Evolutionary conservation across 1,140 invertebrate species (phyloP).

Genomic region (Sweltsa coloradensis): DNA sequence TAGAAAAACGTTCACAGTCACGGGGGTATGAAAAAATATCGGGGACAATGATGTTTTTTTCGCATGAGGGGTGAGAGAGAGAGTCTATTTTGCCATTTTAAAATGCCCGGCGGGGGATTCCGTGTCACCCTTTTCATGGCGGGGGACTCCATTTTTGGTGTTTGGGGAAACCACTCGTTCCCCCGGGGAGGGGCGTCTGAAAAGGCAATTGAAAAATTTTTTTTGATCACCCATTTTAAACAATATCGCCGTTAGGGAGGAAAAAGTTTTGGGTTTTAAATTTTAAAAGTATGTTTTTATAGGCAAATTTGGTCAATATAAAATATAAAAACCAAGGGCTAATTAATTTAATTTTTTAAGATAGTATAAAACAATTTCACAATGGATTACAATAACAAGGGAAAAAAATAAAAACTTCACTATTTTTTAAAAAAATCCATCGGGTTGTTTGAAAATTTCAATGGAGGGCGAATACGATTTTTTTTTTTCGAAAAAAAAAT

Average conservation of each 20-base stretch:
- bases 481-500: too few relatives aligned
- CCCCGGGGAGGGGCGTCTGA: not conserved
- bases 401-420: too few relatives aligned
- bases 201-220: too few relatives aligned
- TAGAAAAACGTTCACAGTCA: not conserved
- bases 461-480: too few relatives aligned
- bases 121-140: slow-evolving; percentile 22
- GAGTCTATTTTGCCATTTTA: not conserved
- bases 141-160: slow-evolving; percentile 35
- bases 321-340: not conserved
- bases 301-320: not conserved
- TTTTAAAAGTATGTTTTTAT: too few relatives aligned
- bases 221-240: too few relatives aligned
- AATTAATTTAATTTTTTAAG: not conserved
- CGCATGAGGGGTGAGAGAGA: not conserved
- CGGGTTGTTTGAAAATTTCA: too few relatives aligned
- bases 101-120: not conserved
- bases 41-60: not conserved
- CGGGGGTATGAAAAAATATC: not conserved
- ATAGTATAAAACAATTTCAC: not conserved
- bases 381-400: too few relatives aligned
- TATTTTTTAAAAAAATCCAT: too few relatives aligned
- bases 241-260: not conserved
- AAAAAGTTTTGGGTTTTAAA: not conserved
- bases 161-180: slow-evolving; percentile 34